Percentiles rank a stretch among this genome's conserved stretches.
Evolutionary conservation across 1,140 invertebrate genomes (phyloP).

Genomic region (Drosophila bocki): DNA sequence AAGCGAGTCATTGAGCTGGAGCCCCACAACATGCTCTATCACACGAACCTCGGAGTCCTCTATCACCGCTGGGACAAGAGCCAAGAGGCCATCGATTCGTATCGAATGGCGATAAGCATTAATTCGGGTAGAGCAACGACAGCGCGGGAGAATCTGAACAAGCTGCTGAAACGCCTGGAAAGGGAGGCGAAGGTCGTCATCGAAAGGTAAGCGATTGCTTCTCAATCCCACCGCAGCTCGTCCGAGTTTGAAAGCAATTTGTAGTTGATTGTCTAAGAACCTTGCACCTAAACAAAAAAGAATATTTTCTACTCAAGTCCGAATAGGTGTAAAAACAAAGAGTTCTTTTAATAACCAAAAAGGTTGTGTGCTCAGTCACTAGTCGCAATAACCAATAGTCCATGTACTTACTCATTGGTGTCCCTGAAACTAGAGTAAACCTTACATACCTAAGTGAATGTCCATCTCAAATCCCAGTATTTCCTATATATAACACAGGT

Average conservation of each 20-base stretch:
- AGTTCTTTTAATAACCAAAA: background rate
- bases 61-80: slow-evolving; percentile 97
- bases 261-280: background rate
- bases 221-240: slow-evolving; percentile 1
- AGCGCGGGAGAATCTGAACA: slow-evolving; percentile 71
- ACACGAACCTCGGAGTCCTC: slow-evolving; percentile 94
- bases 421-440: slow-evolving; percentile 2
- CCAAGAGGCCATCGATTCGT: slow-evolving; percentile 90
- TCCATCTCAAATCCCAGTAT: slow-evolving; percentile 5
- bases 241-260: background rate
- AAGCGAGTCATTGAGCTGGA: slow-evolving; percentile 90
- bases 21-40: slow-evolving; percentile 90
- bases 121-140: slow-evolving; percentile 59
- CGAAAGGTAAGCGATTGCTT: slow-evolving; percentile 9
- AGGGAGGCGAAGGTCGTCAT: slow-evolving; percentile 39
- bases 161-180: slow-evolving; percentile 63
- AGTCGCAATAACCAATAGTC: slow-evolving; percentile 14
- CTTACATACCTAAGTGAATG: background rate
- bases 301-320: background rate
- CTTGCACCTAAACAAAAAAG: background rate
- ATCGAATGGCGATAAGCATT: slow-evolving; percentile 88
- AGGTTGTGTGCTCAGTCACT: slow-evolving; percentile 31
- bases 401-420: background rate
- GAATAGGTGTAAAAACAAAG: background rate
- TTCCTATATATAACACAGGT: background rate